These are phyloP conservation scores for Channallabes apus DNA, from an alignment of 2,797 vertebrate species.

Conservation along the genomic window DNA sequence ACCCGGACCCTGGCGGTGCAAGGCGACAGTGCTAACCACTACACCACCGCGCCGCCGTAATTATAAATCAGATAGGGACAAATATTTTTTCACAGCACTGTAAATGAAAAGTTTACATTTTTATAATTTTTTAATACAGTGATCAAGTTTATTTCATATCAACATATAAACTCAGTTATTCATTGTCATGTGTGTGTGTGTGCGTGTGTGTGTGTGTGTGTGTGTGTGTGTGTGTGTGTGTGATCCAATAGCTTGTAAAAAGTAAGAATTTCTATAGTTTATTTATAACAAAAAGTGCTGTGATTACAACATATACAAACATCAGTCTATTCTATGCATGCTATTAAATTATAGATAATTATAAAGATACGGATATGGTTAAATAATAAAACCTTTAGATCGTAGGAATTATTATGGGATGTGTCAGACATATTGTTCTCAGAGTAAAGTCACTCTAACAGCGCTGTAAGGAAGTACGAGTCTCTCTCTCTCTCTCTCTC, in stretches of 20 bases:
- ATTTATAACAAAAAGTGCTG: neutral
- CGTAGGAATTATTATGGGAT: neutral
- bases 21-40: no score
- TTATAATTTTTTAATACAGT: neutral
- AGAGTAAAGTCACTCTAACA: neutral
- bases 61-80: neutral
- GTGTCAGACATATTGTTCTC: neutral
- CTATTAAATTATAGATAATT: neutral
- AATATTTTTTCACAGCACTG: no score
- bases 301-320: neutral
- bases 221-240: neutral
- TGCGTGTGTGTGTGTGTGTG: neutral
- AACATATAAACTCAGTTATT: neutral
- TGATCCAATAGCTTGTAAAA: neutral
- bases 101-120: neutral
- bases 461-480: neutral
- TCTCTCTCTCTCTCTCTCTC: neutral
- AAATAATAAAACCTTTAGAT: neutral
- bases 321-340: neutral
- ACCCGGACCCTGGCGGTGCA: no score
- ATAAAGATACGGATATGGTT: neutral
- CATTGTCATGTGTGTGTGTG: neutral
- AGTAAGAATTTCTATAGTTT: neutral
- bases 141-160: neutral
- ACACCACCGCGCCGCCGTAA: no score